phyloP scores from a whole-genome alignment of 1,140 invertebrate genomes.

The Bursaphelenchus mucronatus region DNA sequence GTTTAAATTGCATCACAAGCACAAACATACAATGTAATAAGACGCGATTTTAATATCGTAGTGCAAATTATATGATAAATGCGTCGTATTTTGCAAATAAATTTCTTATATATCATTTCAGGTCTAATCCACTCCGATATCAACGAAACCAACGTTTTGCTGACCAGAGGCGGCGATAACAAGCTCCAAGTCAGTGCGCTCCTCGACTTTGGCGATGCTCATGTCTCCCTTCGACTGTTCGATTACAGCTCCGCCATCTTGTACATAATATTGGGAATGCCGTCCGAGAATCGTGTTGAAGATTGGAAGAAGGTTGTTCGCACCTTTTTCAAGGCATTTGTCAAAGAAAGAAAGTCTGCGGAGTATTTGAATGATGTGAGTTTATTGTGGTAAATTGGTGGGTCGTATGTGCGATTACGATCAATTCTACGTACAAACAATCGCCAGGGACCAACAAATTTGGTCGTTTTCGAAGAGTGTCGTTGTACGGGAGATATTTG shows the following conservation, averaged over 20 bases:
- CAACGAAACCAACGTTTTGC: constrained; percentile 23
- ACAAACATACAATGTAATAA: no score
- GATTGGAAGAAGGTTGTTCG: constrained; percentile 3
- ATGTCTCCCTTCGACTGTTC: constrained; percentile 17
- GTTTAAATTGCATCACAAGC: no score
- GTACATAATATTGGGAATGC: constrained; percentile 10
- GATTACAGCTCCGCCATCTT: constrained; percentile 8
- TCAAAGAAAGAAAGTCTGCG: neutral
- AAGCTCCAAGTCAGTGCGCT: constrained; percentile 14
- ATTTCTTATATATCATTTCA: constrained; percentile 5
- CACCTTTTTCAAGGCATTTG: neutral
- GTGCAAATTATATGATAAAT: no score
- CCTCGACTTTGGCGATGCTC: constrained; percentile 21
- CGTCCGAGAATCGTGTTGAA: neutral
- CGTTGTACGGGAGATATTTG: no score
- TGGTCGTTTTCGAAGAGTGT: no score
- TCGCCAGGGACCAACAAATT: no score
- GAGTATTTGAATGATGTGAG: no score
- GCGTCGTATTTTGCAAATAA: neutral
- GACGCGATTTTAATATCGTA: no score
- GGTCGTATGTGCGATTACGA: no score
- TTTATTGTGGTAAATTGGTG: no score
- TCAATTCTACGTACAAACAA: no score
- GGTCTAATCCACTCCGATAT: constrained; percentile 20
- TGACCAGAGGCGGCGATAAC: neutral